These are phyloP conservation scores for Pandemis corylana DNA, from an alignment of 2,888 invertebrate genomes.

Conservation along the genomic window DNA sequence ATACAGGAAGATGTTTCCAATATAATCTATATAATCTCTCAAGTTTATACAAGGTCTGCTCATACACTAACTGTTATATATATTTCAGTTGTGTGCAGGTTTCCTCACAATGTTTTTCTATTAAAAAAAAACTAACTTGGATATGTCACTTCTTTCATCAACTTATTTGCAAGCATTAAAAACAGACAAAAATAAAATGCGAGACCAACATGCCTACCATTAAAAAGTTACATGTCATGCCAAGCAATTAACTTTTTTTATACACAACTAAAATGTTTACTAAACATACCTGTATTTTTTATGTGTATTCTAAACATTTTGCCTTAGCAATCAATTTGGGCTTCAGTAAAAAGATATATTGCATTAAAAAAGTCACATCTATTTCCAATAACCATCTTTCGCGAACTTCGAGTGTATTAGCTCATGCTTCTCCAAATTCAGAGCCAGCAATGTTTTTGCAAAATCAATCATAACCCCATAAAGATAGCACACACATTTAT, in stretches of 20 bases:
- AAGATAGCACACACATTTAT: conserved; percentile 17
- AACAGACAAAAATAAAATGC: no score
- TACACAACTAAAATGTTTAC: no score
- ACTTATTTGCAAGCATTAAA: neutral
- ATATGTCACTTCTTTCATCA: neutral
- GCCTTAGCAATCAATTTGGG: no score
- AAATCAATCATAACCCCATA: conserved; percentile 21
- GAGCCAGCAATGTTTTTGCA: neutral
- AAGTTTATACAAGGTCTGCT: no score
- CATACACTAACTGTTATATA: neutral
- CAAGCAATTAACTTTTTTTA: no score
- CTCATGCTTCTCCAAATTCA: conserved; percentile 2
- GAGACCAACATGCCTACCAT: no score
- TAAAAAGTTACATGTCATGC: no score
- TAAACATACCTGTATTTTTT: no score
- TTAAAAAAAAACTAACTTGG: neutral
- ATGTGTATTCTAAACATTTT: no score
- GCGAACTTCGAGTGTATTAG: conserved; percentile 15
- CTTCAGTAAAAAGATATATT: no score
- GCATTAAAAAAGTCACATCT: neutral
- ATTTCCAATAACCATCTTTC: conserved; percentile 16
- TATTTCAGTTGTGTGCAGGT: neutral
- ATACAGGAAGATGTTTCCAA: no score
- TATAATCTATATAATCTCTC: no score
- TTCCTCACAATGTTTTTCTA: neutral